Evolutionary conservation across 2,888 invertebrate species (phyloP).

Genomic region (Andrena camellia): DNA sequence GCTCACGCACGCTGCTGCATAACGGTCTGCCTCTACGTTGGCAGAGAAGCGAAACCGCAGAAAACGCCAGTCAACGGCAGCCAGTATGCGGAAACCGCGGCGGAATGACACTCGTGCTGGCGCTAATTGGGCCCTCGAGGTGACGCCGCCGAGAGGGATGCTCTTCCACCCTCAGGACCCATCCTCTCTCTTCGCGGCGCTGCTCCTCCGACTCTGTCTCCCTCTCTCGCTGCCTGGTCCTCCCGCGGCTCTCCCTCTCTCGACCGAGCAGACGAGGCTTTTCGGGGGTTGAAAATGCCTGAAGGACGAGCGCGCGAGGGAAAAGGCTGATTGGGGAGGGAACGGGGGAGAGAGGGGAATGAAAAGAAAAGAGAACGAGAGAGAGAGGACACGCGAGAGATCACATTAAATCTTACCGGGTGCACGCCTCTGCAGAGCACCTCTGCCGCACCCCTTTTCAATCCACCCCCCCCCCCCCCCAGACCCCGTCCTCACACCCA

Average conservation of each 20-base stretch:
- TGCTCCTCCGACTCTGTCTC: not conserved
- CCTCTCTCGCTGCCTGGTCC: slow-evolving; percentile 3
- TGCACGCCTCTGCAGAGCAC: slow-evolving; percentile 76
- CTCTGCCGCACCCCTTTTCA: slow-evolving; percentile 52
- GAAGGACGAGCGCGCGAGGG: slow-evolving; percentile 54
- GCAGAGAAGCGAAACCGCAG: slow-evolving; percentile 73
- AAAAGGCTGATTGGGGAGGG: slow-evolving; percentile 44
- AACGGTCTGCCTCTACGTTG: slow-evolving; percentile 53
- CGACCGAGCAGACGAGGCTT: slow-evolving; percentile 47
- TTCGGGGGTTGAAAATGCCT: slow-evolving; percentile 68
- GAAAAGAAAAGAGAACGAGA: slow-evolving; percentile 44
- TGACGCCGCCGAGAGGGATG: slow-evolving; percentile 78
- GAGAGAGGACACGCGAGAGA: slow-evolving; percentile 69
- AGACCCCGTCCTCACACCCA: not conserved
- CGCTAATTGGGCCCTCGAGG: slow-evolving; percentile 85
- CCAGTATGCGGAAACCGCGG: slow-evolving; percentile 82
- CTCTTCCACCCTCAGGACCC: slow-evolving; percentile 72
- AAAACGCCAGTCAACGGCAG: slow-evolving; percentile 81
- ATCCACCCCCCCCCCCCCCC: not conserved
- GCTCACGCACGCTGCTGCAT: slow-evolving; percentile 63
- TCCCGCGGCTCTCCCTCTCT: slow-evolving; percentile 12
- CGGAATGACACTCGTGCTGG: slow-evolving; percentile 84
- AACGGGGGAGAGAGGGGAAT: slow-evolving; percentile 15
- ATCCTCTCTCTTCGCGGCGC: slow-evolving; percentile 43
- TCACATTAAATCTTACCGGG: slow-evolving; percentile 81